These are phyloP conservation scores for Probaryconus sp. DNA, from an alignment of 1,140 invertebrate genomes.

Conservation along the genomic window DNA sequence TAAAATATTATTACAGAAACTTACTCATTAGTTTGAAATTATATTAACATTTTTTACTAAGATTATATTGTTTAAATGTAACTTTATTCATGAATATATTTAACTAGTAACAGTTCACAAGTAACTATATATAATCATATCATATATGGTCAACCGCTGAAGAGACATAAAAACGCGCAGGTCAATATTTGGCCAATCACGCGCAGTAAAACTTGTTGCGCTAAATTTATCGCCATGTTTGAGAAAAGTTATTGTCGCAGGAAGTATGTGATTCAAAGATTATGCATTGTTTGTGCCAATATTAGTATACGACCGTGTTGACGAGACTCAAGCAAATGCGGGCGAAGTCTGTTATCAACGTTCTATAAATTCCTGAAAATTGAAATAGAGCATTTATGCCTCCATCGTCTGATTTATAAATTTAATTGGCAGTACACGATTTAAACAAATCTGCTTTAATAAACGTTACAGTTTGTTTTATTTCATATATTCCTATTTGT, in stretches of 20 bases:
- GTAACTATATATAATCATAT: conserved; percentile 21
- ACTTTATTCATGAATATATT: too few species aligned
- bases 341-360: conserved; percentile 29
- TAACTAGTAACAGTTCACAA: too few species aligned
- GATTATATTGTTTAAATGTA: too few species aligned
- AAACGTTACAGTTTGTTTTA: too few species aligned
- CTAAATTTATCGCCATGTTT: conserved; percentile 32
- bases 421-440: too few species aligned
- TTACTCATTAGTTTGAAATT: too few species aligned
- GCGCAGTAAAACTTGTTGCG: conserved; percentile 42
- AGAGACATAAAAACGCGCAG: conserved; percentile 5
- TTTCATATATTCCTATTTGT: too few species aligned
- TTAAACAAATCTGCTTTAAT: conserved; percentile 2
- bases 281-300: conserved; percentile 45
- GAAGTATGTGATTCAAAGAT: conserved; percentile 38
- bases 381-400: too few species aligned
- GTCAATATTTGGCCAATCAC: conserved; percentile 50
- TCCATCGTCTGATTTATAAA: too few species aligned
- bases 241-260: conserved; percentile 45
- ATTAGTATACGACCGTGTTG: conserved; percentile 30
- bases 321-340: conserved; percentile 28
- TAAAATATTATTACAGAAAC: too few species aligned
- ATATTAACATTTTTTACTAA: too few species aligned
- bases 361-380: too few species aligned
- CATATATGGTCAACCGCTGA: conserved; percentile 4